These are phyloP conservation scores for Rhynchonycteris naso DNA, from an alignment of 2,797 vertebrate species.

Conservation along the genomic window DNA sequence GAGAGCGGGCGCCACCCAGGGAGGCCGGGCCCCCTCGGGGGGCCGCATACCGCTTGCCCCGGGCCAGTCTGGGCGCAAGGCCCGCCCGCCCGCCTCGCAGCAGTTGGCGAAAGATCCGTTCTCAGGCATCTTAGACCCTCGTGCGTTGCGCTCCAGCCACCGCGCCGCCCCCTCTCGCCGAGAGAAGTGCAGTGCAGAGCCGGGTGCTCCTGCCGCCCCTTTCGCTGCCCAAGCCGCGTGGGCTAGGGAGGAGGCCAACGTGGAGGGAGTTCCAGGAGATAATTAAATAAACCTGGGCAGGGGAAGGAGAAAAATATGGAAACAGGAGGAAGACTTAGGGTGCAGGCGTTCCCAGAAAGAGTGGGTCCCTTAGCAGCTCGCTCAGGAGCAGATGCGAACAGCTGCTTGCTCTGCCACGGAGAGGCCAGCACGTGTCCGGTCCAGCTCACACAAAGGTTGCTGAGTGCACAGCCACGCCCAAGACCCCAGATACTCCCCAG, in stretches of 20 bases:
- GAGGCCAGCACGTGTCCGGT: too few species aligned
- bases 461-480: accelerated
- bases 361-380: accelerated
- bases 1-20: constrained; percentile 88
- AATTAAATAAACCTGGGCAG: not conserved
- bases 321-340: too few species aligned
- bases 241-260: too few species aligned
- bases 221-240: accelerated
- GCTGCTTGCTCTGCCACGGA: accelerated
- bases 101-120: constrained; percentile 88
- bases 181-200: not conserved
- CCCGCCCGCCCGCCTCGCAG: constrained; percentile 75
- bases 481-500: not conserved
- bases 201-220: not conserved
- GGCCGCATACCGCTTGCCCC: not conserved
- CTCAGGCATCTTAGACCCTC: constrained; percentile 84
- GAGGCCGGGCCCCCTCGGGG: constrained; percentile 80
- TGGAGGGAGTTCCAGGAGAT: not conserved
- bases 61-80: not conserved
- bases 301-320: not conserved
- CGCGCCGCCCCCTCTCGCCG: accelerated
- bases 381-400: accelerated
- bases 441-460: not conserved
- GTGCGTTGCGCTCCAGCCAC: not conserved
- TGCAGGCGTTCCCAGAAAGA: not conserved